Evolutionary conservation across 2,797 vertebrate genomes (phyloP).

Genomic region (Crenichthys baileyi): DNA sequence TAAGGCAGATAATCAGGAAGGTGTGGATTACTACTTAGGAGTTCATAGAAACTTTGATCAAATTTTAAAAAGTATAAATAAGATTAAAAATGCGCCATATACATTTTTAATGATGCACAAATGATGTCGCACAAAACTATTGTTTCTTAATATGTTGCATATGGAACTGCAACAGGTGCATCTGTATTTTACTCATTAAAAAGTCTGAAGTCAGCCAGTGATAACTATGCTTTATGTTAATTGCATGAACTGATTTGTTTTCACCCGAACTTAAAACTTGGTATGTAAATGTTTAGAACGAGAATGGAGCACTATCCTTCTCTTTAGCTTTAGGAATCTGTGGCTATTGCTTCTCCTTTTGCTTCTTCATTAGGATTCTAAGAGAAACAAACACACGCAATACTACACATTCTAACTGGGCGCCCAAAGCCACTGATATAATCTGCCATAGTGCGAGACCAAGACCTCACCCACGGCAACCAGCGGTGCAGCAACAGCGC

Average conservation of each 20-base stretch:
- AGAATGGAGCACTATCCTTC: constrained; percentile 21
- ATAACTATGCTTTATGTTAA: not conserved
- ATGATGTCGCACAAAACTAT: not conserved
- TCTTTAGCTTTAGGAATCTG: constrained; percentile 23
- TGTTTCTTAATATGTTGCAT: not conserved
- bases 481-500: constrained; percentile 35
- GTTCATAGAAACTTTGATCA: not conserved
- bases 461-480: constrained; percentile 53
- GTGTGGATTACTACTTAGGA: not conserved
- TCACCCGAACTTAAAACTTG: not conserved
- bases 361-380: constrained; percentile 47
- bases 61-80: not conserved
- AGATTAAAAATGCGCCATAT: not conserved
- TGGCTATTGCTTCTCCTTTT: constrained; percentile 20
- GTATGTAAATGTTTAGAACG: constrained; percentile 20
- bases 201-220: not conserved
- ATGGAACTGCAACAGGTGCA: not conserved
- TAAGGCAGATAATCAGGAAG: not conserved
- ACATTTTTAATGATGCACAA: not conserved
- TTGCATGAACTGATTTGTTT: not conserved
- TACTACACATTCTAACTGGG: constrained; percentile 49
- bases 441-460: constrained; percentile 66
- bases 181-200: not conserved
- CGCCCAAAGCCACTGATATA: constrained; percentile 69
- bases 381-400: constrained; percentile 19